A percentile compares a stretch with the other conserved stretches of the same genome.
Evolutionary conservation across 2,797 vertebrate species (phyloP).

Genomic region (Ctenosaura bakeri): DNA sequence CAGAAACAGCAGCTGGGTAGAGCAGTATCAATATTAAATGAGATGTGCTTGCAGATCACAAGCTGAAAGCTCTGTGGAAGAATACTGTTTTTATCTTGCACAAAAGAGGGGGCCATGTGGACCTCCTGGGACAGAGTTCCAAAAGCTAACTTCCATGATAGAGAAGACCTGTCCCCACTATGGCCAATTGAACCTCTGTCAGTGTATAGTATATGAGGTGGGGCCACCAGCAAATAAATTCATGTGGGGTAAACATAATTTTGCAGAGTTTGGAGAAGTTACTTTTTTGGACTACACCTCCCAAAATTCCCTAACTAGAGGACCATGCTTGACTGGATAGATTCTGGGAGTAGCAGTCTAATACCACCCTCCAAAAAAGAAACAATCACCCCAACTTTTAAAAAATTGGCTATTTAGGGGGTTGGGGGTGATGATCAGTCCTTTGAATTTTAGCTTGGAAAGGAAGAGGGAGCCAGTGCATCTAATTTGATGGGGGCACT

Average conservation of each 20-base stretch:
- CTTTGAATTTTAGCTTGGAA: not conserved
- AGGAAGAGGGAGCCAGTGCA: not conserved
- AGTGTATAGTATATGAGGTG: no score
- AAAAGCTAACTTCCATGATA: not conserved
- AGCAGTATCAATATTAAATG: not conserved
- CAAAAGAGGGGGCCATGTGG: not conserved
- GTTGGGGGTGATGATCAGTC: not conserved
- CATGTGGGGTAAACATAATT: no score
- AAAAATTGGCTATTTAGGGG: not conserved
- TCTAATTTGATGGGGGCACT: not conserved
- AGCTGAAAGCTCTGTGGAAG: not conserved
- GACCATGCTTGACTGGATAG: no score
- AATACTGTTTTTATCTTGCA: not conserved
- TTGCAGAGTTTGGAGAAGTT: no score
- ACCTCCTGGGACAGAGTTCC: not conserved
- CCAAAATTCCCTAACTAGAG: no score
- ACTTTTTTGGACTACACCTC: no score
- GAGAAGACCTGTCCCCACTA: not conserved
- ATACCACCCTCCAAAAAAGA: no score
- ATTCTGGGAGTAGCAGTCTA: no score
- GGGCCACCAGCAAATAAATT: not conserved
- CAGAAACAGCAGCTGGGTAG: not conserved
- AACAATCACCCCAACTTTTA: no score
- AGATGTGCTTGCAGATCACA: not conserved
- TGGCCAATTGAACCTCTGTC: no score